These are phyloP conservation scores for Gobius niger DNA, from an alignment of 2,113 vertebrate genomes.

Conservation along the genomic window DNA sequence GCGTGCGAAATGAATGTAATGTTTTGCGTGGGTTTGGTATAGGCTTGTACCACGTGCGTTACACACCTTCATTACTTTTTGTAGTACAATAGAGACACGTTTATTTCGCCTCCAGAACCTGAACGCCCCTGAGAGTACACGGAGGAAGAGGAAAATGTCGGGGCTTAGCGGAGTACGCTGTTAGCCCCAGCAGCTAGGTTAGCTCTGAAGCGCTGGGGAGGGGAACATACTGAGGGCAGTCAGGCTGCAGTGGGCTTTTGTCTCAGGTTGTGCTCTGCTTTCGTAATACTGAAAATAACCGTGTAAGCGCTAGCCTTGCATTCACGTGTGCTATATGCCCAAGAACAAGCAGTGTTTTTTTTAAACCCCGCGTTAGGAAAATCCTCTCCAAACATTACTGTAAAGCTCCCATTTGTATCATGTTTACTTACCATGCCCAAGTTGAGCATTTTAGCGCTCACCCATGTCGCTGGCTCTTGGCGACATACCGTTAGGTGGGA, in stretches of 20 bases:
- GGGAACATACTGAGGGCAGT: constrained; percentile 56
- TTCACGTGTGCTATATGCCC: background rate
- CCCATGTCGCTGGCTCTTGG: constrained; percentile 26
- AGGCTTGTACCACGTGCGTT: constrained; percentile 65
- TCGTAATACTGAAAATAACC: constrained; percentile 26
- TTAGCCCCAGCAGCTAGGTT: constrained; percentile 51
- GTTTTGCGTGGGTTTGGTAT: constrained; percentile 57
- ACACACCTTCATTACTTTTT: constrained; percentile 34
- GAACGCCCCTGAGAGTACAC: constrained; percentile 9
- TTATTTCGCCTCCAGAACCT: background rate
- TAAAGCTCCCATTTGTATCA: background rate
- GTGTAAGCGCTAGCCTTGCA: constrained; percentile 8
- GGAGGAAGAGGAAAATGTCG: constrained; percentile 56
- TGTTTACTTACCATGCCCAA: constrained; percentile 35
- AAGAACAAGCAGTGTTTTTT: background rate
- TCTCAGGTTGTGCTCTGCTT: constrained; percentile 54
- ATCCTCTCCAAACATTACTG: background rate
- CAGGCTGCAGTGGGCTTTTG: constrained; percentile 75
- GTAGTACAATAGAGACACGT: background rate
- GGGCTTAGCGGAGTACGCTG: constrained; percentile 45
- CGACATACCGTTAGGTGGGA: constrained; percentile 43
- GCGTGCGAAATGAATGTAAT: constrained; percentile 64
- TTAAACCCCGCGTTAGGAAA: background rate
- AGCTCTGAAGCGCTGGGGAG: constrained; percentile 50
- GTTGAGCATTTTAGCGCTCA: constrained; percentile 41